These are phyloP conservation scores for Odontomyia ornata DNA, from an alignment of 2,888 invertebrate genomes.

Conservation along the genomic window DNA sequence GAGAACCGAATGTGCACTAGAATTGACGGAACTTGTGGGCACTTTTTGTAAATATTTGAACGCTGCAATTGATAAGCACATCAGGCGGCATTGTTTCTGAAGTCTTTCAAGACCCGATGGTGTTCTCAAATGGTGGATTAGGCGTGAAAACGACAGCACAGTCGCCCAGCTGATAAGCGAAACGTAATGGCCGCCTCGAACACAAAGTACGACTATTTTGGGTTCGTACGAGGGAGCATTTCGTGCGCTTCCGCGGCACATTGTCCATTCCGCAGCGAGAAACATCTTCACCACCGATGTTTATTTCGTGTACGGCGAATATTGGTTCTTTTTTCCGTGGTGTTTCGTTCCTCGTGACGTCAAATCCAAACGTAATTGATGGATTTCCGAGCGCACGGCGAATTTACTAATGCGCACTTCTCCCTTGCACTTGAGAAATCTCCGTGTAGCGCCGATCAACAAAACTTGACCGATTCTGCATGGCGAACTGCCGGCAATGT, in stretches of 20 bases:
- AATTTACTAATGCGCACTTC: conserved; percentile 10
- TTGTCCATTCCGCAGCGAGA: not conserved
- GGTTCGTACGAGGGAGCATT: not conserved
- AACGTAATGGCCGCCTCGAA: conserved; percentile 46
- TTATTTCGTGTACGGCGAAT: not conserved
- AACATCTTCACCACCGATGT: not conserved
- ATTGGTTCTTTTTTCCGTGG: not conserved
- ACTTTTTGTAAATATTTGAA: not conserved
- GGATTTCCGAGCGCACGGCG: not conserved
- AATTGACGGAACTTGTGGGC: not conserved
- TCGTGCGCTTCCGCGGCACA: not conserved
- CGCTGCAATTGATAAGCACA: not conserved
- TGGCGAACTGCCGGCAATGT: too few species aligned
- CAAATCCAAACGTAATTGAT: conserved; percentile 5
- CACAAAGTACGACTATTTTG: conserved; percentile 42
- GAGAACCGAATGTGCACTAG: conserved; percentile 2
- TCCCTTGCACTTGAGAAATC: not conserved
- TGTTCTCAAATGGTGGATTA: not conserved
- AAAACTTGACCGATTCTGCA: too few species aligned
- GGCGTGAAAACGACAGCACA: conserved; percentile 18
- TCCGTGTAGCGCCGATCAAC: too few species aligned
- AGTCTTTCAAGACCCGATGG: conserved; percentile 1
- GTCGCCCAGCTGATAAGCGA: conserved; percentile 28
- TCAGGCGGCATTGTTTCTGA: not conserved
- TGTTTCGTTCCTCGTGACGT: conserved; percentile 22